These are phyloP conservation scores for Ctenomys sociabilis DNA, from an alignment of 2,113 vertebrate genomes.

Conservation along the genomic window DNA sequence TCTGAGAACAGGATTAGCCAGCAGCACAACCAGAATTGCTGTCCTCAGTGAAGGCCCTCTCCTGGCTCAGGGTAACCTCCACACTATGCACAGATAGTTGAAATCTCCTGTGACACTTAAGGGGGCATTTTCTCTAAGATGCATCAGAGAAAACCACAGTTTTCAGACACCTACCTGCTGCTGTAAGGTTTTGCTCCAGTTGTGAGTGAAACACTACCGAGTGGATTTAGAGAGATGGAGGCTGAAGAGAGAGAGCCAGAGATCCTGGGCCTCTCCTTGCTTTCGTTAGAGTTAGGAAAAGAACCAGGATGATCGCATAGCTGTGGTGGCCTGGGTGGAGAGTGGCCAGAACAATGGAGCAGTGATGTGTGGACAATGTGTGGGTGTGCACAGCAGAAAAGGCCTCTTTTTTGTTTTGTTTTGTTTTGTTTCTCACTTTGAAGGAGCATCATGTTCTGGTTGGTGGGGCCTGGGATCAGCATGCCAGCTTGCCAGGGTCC, in stretches of 20 bases:
- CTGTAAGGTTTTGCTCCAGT: background rate
- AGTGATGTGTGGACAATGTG: slow-evolving; percentile 71
- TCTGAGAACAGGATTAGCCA: slow-evolving; percentile 8
- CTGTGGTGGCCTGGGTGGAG: slow-evolving; percentile 6
- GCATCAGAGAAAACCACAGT: slow-evolving; percentile 23
- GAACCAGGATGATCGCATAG: slow-evolving; percentile 51
- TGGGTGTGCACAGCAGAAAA: slow-evolving; percentile 70
- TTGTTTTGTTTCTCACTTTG: slow-evolving; percentile 64
- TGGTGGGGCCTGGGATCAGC: slow-evolving; percentile 15
- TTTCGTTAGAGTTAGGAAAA: slow-evolving; percentile 46
- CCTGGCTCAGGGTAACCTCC: background rate
- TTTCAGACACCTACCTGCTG: background rate
- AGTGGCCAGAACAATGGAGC: slow-evolving; percentile 71
- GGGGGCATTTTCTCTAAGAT: background rate
- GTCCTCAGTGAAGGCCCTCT: background rate
- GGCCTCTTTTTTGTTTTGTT: slow-evolving; percentile 68
- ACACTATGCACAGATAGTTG: background rate
- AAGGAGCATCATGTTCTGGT: slow-evolving; percentile 73
- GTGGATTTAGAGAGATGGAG: slow-evolving; percentile 24
- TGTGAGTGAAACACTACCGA: slow-evolving; percentile 5
- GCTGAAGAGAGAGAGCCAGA: background rate
- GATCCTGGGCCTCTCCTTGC: background rate
- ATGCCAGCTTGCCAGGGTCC: slow-evolving; percentile 45
- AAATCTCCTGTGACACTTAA: background rate
- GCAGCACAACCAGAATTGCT: background rate